phyloP scores from a whole-genome alignment of 2,113 vertebrate genomes.

The Hemiscyllium ocellatum region DNA sequence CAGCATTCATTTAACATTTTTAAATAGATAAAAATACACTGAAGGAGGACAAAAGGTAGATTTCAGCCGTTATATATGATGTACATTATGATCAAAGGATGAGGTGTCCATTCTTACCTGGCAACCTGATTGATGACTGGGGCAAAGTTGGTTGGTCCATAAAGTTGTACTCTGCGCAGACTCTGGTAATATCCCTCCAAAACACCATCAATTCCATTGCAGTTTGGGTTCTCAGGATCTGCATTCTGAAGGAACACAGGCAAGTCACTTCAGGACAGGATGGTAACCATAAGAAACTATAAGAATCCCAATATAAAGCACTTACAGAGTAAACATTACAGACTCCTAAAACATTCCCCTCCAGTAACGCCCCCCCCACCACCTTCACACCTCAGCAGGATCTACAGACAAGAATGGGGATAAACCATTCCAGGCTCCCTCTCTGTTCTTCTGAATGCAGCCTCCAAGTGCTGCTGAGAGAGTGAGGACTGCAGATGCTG shows the following conservation, averaged over 20 bases:
- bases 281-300: background rate
- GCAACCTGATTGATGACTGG: conserved; percentile 89
- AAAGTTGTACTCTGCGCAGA: conserved; percentile 81
- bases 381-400: no score
- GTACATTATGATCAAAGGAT: no score
- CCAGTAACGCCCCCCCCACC: no score
- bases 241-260: conserved; percentile 57
- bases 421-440: no score
- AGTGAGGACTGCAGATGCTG: no score
- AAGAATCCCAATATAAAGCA: no score
- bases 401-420: no score
- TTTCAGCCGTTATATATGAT: background rate
- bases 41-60: background rate
- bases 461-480: no score
- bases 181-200: conserved; percentile 86
- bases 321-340: background rate
- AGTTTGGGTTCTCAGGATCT: conserved; percentile 75
- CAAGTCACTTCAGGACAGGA: background rate
- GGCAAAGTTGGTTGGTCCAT: conserved; percentile 87
- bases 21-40: background rate
- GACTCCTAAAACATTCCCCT: no score
- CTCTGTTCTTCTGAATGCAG: no score
- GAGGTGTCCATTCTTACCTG: conserved; percentile 60
- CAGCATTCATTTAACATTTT: background rate
- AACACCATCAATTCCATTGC: conserved; percentile 75